Percentiles rank a stretch among this genome's conserved stretches.
phyloP scores from a whole-genome alignment of 2,888 invertebrate genomes.

The Heliconius ismenius region DNA sequence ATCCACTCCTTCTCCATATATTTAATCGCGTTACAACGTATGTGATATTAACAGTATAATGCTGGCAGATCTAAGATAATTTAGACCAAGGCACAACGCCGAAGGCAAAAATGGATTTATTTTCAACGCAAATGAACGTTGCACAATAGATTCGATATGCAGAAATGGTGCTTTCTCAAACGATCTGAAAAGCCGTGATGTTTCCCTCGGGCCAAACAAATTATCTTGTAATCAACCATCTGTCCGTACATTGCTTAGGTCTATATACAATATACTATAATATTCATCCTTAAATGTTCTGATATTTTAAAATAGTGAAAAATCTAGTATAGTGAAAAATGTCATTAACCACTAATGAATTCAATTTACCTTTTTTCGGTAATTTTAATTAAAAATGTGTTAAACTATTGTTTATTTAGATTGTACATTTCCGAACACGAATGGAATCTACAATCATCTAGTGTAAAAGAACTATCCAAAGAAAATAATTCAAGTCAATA shows the following conservation, averaged over 20 bases:
- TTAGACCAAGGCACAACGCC: slow-evolving; percentile 27
- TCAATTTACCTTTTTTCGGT: too few species aligned
- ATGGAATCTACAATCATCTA: too few species aligned
- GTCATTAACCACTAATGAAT: too few species aligned
- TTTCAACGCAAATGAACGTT: slow-evolving; percentile 41
- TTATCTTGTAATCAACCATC: slow-evolving; percentile 36
- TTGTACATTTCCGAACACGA: too few species aligned
- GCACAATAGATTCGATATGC: slow-evolving; percentile 43
- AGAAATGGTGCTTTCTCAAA: slow-evolving; percentile 45
- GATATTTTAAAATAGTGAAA: not conserved
- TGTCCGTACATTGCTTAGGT: slow-evolving; percentile 11
- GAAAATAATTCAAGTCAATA: not conserved
- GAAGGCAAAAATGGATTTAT: slow-evolving; percentile 36
- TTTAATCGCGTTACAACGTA: slow-evolving; percentile 11
- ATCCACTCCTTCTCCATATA: not conserved
- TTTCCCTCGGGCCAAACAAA: slow-evolving; percentile 44
- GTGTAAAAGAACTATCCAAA: too few species aligned
- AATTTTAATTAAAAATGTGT: too few species aligned
- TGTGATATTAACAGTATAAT: slow-evolving; percentile 18
- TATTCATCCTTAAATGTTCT: not conserved
- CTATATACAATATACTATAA: not conserved
- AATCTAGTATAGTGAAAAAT: too few species aligned
- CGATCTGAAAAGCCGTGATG: slow-evolving; percentile 43
- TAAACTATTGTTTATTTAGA: not conserved
- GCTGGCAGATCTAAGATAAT: slow-evolving; percentile 26